Percentiles rank a stretch among this genome's conserved stretches.
Conservation (phyloP, 1,140 invertebrate genomes). For the Bacillus rossius region DNA sequence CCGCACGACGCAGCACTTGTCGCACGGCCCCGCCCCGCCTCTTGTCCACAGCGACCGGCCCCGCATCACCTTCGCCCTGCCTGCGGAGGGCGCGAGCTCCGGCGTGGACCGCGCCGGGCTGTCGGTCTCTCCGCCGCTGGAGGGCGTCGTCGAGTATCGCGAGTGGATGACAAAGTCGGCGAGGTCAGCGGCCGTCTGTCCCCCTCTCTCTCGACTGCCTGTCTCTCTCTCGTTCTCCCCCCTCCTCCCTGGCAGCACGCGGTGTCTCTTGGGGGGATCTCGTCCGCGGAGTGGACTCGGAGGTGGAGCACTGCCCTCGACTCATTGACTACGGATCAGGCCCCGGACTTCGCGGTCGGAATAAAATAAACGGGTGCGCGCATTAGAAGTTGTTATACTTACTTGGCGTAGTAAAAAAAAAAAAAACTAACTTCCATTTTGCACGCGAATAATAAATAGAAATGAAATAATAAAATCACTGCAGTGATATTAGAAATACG, state of each 20-base stretch:
- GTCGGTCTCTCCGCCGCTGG: conserved; percentile 44
- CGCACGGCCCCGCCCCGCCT: background rate
- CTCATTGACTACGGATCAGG: too few species aligned
- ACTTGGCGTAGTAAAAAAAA: too few species aligned
- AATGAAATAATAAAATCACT: too few species aligned
- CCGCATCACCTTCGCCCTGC: conserved; percentile 14
- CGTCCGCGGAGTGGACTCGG: too few species aligned
- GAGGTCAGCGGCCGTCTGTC: conserved; percentile 5
- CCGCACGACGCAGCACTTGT: background rate
- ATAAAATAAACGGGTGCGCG: too few species aligned
- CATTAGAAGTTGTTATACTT: too few species aligned
- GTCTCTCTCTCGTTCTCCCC: background rate
- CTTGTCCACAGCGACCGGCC: conserved; percentile 9
- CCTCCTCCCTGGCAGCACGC: background rate
- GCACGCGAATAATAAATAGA: too few species aligned
- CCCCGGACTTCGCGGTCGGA: too few species aligned
- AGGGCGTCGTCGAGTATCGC: conserved; percentile 48
- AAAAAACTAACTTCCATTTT: too few species aligned
- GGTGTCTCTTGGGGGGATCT: too few species aligned
- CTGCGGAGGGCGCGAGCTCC: conserved; percentile 39
- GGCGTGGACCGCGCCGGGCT: conserved; percentile 46
- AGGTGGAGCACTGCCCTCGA: too few species aligned
- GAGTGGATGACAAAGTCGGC: conserved; percentile 38
- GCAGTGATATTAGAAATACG: too few species aligned
- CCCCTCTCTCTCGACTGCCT: background rate